These are phyloP conservation scores for Caradrina kadenii DNA, from an alignment of 2,888 invertebrate genomes.

Conservation along the genomic window DNA sequence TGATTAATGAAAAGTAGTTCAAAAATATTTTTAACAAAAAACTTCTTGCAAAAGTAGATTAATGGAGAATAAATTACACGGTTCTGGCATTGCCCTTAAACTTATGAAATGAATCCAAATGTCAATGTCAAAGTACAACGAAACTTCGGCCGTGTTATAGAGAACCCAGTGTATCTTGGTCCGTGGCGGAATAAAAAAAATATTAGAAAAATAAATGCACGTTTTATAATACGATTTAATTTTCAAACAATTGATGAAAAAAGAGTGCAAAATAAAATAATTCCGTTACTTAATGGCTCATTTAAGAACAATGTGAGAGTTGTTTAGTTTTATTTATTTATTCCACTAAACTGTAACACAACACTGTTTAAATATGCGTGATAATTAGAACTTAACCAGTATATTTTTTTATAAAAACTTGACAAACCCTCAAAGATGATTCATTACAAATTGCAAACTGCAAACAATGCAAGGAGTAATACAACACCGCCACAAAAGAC, in stretches of 20 bases:
- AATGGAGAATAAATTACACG: slow-evolving; percentile 57
- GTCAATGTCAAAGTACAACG: slow-evolving; percentile 54
- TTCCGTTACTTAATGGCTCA: neutral
- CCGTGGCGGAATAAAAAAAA: neutral
- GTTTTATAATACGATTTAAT: neutral
- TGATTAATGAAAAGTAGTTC: slow-evolving; percentile 23
- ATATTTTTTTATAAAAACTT: no score
- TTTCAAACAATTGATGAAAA: neutral
- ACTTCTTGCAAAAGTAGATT: slow-evolving; percentile 42
- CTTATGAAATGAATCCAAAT: slow-evolving; percentile 55
- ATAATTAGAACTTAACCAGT: no score
- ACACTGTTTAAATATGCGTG: no score
- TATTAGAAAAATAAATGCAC: neutral
- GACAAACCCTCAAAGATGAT: no score
- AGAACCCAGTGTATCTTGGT: slow-evolving; percentile 13
- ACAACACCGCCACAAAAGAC: neutral
- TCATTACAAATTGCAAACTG: neutral
- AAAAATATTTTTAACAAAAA: slow-evolving; percentile 36
- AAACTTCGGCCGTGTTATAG: slow-evolving; percentile 28
- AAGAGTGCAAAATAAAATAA: neutral
- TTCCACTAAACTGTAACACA: neutral
- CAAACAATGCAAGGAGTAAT: no score
- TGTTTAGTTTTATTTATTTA: neutral
- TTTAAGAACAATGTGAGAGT: neutral
- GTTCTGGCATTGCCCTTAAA: slow-evolving; percentile 57